Conservation (phyloP, 2,113 vertebrate species). For the Symphodus melops region DNA sequence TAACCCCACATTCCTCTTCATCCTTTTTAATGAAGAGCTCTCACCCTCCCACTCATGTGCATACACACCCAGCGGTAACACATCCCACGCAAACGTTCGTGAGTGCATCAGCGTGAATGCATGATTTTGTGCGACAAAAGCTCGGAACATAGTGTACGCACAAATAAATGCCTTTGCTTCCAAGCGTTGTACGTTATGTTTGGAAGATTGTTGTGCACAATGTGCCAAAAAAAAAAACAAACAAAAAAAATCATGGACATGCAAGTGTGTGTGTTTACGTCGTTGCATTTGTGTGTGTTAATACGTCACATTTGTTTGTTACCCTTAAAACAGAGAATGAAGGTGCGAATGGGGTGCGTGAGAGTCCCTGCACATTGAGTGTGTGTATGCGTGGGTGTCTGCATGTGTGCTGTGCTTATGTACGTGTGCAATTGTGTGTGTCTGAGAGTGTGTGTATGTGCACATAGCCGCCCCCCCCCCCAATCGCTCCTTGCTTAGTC, state of each 20-base stretch:
- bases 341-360: constrained; percentile 26
- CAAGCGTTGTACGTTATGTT: neutral
- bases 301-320: constrained; percentile 33
- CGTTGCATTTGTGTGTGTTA: neutral
- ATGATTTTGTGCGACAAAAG: constrained; percentile 7
- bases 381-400: constrained; percentile 48
- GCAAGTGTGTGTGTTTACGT: constrained; percentile 24
- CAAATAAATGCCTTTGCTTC: constrained; percentile 14
- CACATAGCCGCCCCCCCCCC: constrained; percentile 6
- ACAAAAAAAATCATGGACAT: constrained; percentile 18
- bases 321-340: constrained; percentile 24
- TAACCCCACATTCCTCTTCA: constrained; percentile 61
- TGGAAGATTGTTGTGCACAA: constrained; percentile 1
- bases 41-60: constrained; percentile 61
- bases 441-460: constrained; percentile 22
- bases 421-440: constrained; percentile 31
- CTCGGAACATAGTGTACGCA: constrained; percentile 20
- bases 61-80: constrained; percentile 52
- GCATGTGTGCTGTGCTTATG: constrained; percentile 31
- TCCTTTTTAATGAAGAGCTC: constrained; percentile 66
- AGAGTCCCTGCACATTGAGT: constrained; percentile 28
- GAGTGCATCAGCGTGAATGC: constrained; percentile 19
- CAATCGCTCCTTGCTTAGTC: constrained; percentile 37
- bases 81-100: constrained; percentile 65
- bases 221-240: too few species aligned